phyloP scores from a whole-genome alignment of 2,113 vertebrate species.

The Seriola aureovittata region DNA sequence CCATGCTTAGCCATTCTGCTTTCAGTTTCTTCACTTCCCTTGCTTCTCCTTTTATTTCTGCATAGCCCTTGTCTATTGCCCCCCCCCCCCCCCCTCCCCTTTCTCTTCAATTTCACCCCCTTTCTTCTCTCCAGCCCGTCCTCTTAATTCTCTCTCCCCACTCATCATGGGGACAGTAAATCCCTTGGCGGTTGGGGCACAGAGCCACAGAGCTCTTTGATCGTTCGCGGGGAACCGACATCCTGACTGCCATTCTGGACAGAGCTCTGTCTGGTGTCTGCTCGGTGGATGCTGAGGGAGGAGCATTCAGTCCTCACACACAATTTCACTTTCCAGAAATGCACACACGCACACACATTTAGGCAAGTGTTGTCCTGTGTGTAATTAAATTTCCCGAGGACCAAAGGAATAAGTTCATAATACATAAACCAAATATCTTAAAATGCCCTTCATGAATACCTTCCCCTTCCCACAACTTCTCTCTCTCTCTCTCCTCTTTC shows the following conservation, averaged over 20 bases:
- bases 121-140: slow-evolving; percentile 63
- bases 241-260: slow-evolving; percentile 70
- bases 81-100: slow-evolving; percentile 55
- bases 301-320: slow-evolving; percentile 33
- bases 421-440: slow-evolving; percentile 49
- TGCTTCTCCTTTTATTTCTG: slow-evolving; percentile 64
- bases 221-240: slow-evolving; percentile 67
- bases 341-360: slow-evolving; percentile 20
- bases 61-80: slow-evolving; percentile 55
- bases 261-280: slow-evolving; percentile 64
- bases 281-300: slow-evolving; percentile 44
- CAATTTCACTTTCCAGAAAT: slow-evolving; percentile 16
- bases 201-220: slow-evolving; percentile 76
- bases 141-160: slow-evolving; percentile 67
- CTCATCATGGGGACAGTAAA: slow-evolving; percentile 76
- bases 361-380: slow-evolving; percentile 26
- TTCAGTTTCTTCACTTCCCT: slow-evolving; percentile 44
- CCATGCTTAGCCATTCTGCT: slow-evolving; percentile 70
- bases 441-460: slow-evolving; percentile 37
- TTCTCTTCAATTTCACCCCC: slow-evolving; percentile 62
- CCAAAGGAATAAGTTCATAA: slow-evolving; percentile 37
- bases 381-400: slow-evolving; percentile 57
- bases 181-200: slow-evolving; percentile 73
- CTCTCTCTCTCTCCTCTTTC: slow-evolving; percentile 10
- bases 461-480: background rate